Conservation (phyloP, 2,113 vertebrate species). For the sheep (Ovis aries) region DNA sequence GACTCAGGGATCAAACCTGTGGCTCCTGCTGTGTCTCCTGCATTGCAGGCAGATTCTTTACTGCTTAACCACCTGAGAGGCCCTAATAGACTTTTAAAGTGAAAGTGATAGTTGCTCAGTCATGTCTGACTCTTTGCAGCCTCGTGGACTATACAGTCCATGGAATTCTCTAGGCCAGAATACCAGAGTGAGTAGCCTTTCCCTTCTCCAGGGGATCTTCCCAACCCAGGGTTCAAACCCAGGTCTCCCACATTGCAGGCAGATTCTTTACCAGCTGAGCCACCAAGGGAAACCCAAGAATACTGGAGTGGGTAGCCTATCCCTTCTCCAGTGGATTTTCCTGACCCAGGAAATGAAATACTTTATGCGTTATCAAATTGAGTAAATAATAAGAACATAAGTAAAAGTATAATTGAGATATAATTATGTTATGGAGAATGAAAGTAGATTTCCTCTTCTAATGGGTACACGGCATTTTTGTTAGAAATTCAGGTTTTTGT, state of each 20-base stretch:
- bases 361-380: neutral
- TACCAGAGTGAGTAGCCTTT: neutral
- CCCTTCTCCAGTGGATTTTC: neutral
- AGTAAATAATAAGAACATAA: neutral
- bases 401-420: neutral
- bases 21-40: neutral
- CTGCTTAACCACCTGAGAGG: neutral
- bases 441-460: constrained; percentile 3
- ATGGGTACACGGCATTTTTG: neutral
- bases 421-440: neutral
- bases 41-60: neutral
- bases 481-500: neutral
- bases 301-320: neutral
- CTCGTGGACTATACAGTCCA: neutral
- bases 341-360: neutral
- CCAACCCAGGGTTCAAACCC: neutral
- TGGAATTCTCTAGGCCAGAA: neutral
- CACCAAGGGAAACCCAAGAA: neutral
- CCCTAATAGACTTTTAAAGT: neutral
- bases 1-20: neutral
- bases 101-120: neutral
- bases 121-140: neutral
- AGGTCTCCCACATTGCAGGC: neutral
- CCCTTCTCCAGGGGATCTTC: neutral
- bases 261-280: neutral